Base-by-base conservation (phyloP, 2,888 invertebrate genomes). In the Podabrus alpinus region DNA sequence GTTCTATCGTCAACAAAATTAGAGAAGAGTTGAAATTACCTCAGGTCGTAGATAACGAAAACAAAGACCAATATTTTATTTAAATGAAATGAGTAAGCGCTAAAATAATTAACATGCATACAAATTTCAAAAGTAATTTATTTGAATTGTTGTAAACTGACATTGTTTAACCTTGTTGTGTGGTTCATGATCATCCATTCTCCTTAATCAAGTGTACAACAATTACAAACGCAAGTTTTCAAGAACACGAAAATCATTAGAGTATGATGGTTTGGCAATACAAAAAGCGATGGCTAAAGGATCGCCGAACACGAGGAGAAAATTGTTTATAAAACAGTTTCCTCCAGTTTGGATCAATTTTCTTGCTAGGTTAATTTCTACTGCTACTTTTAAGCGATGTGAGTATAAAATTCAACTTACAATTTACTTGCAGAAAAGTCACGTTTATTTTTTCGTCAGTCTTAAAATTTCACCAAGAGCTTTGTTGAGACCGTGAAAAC, bases 401-500 rank as follows among this genome's bases (percentile, higher is more conserved):
- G 45, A n/a, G n/a, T 45, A 45, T 45, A 45, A 45, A 45, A 45
- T n/a, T 45, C 45, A 45, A 45, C 45, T 45, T 45, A 45, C 45
- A 45, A 45, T 45, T n/a, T 13, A 45, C 45, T 45, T 45, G 45
- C 62, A 62, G 16, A 13, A 11, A 62, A 62, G 10, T 62, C 19
- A 62, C 62, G 62, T 61, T 17, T 17, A 5, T 17, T 17, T 61
- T 17, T 15, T 61, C 61, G 61, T 19, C 16, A 16, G 62, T 62
- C 62, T 62, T 62, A 16, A 62, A 19, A 62, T 17, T 62, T 62
- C 16, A 62, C 19, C 62, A 62, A 62, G 17, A 45, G 45, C 45
- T 45, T 45, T 45, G 45, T 60, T 19, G 9, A 25, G 66, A 68
- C 71, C 69, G 59, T 59, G 75, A 72, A 62, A 69, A 45, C 68